Conservation (phyloP, 2,888 invertebrate species). For the Euzophera pinguis region DNA sequence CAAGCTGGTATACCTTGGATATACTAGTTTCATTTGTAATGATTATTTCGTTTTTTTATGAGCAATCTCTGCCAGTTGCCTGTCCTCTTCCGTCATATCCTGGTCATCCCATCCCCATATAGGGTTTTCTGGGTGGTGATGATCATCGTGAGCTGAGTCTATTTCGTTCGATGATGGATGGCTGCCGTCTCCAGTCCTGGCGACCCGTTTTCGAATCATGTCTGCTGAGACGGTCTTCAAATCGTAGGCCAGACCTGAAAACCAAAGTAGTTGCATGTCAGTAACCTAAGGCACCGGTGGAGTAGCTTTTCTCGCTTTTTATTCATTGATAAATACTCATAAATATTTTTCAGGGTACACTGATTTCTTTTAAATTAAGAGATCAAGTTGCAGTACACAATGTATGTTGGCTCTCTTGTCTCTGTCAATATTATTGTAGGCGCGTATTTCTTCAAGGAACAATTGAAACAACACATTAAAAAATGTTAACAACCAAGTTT, state of each 20-base stretch:
- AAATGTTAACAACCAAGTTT: too few relatives aligned
- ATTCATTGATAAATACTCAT: too few relatives aligned
- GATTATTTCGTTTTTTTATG: conserved; percentile 50
- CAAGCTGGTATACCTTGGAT: not conserved
- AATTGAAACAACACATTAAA: too few relatives aligned
- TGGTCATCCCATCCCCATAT: conserved; percentile 92
- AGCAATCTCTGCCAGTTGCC: conserved; percentile 67
- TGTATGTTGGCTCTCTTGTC: too few relatives aligned
- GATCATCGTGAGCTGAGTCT: conserved; percentile 49
- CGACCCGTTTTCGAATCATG: conserved; percentile 84
- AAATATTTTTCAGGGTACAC: too few relatives aligned
- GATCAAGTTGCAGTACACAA: too few relatives aligned
- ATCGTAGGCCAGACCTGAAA: conserved; percentile 89
- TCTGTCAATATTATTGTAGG: too few relatives aligned
- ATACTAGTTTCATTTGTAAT: not conserved
- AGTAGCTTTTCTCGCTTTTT: too few relatives aligned
- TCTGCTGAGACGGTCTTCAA: conserved; percentile 87
- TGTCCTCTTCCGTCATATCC: conserved; percentile 86
- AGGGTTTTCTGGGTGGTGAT: conserved; percentile 75
- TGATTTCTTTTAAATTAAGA: too few relatives aligned
- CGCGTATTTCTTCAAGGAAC: too few relatives aligned
- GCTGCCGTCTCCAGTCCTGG: conserved; percentile 87
- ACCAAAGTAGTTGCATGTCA: not conserved
- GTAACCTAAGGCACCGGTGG: too few relatives aligned
- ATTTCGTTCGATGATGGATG: conserved; percentile 55